These are phyloP conservation scores for Macrobrachium rosenbergii DNA, from an alignment of 1,140 invertebrate genomes.

Conservation along the genomic window DNA sequence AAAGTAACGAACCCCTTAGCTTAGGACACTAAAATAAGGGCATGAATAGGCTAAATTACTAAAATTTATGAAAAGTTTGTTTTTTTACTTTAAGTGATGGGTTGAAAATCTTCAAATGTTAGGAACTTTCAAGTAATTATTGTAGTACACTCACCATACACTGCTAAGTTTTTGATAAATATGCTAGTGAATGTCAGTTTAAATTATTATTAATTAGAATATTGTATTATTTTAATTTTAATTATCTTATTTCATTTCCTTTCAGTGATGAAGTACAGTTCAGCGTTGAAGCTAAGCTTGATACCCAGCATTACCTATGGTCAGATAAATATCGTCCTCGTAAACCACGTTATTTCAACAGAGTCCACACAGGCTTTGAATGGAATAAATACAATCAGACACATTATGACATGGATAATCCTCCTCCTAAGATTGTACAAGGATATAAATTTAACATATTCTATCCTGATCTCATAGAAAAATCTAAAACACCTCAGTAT, in stretches of 20 bases:
- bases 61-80: no score
- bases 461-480: conserved; percentile 99
- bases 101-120: no score
- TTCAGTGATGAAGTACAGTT: conserved; percentile 88
- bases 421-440: conserved; percentile 99
- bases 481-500: conserved; percentile 93
- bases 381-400: conserved; percentile 99
- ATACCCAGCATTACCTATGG: conserved; percentile 93
- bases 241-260: conserved; percentile 63
- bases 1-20: no score
- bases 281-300: conserved; percentile 89
- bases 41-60: no score
- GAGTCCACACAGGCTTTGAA: conserved; percentile 91
- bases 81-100: no score
- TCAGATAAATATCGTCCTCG: conserved; percentile 97
- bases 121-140: no score
- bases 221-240: not conserved
- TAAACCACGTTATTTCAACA: conserved; percentile 98
- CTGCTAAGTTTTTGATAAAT: no score
- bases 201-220: not conserved
- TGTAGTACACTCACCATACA: no score
- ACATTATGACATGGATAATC: conserved; percentile 99
- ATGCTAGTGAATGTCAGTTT: not conserved
- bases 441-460: conserved; percentile 99
- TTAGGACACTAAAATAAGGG: no score